Conservation (phyloP, 2,888 invertebrate species). For the Muscina levida region DNA sequence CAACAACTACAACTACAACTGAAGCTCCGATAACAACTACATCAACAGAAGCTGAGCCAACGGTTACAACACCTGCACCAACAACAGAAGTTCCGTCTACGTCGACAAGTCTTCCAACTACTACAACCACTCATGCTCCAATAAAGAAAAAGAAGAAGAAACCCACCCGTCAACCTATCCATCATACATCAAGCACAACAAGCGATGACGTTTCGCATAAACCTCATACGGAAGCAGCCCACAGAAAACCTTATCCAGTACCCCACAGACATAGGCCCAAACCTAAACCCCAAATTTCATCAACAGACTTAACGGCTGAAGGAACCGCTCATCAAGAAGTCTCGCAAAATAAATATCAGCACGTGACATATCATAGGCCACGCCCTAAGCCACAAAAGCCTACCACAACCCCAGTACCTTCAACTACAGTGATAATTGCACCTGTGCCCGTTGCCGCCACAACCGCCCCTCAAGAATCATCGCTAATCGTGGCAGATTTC, state of each 20-base stretch:
- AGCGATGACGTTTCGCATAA: constrained; percentile 20
- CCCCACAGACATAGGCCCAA: constrained; percentile 50
- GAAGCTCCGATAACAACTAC: constrained; percentile 51
- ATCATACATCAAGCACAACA: constrained; percentile 26
- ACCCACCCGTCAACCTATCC: constrained; percentile 72
- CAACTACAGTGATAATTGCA: constrained; percentile 61
- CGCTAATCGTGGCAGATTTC: constrained; percentile 55
- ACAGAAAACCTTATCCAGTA: constrained; percentile 61
- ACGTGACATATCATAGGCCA: constrained; percentile 46
- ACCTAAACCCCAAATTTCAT: background rate
- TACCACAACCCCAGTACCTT: constrained; percentile 58
- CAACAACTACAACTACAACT: constrained; percentile 50
- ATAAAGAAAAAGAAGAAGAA: constrained; percentile 76
- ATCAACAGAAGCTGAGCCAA: constrained; percentile 41
- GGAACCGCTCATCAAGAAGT: constrained; percentile 56
- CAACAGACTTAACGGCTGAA: constrained; percentile 50
- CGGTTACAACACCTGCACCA: constrained; percentile 43
- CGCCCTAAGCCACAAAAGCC: constrained; percentile 60
- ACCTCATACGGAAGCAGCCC: constrained; percentile 54
- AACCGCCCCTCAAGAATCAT: constrained; percentile 43
- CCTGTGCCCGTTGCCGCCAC: constrained; percentile 58
- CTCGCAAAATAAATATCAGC: constrained; percentile 48
- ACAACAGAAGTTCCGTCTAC: constrained; percentile 61
- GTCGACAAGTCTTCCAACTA: constrained; percentile 51
- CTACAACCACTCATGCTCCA: constrained; percentile 66